Evolutionary conservation across 1,140 invertebrate species (phyloP).

Genomic region (Brachionus manjavacas): DNA sequence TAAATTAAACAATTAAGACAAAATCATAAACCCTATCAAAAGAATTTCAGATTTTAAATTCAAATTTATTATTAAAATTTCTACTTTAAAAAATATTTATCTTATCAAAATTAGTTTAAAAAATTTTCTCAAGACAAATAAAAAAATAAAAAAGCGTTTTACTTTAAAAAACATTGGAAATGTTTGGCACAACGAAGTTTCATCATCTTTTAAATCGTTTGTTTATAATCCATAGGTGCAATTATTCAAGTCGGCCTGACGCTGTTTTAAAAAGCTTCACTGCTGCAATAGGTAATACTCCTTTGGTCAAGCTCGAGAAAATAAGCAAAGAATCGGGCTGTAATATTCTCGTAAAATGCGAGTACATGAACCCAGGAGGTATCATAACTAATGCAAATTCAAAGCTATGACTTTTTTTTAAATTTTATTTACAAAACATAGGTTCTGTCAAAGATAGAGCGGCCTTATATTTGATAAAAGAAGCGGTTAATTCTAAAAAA

Average conservation of each 20-base stretch:
- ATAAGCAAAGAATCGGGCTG: slow-evolving; percentile 56
- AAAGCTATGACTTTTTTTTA: too few relatives aligned
- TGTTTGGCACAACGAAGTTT: not conserved
- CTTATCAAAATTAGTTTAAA: not conserved
- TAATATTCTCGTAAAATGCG: slow-evolving; percentile 56
- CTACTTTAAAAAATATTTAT: not conserved
- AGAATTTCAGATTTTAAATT: not conserved
- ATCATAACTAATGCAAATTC: too few relatives aligned
- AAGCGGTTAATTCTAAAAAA: slow-evolving; percentile 48
- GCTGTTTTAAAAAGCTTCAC: not conserved
- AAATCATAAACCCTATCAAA: not conserved
- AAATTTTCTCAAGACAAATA: not conserved
- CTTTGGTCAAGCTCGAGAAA: slow-evolving; percentile 54
- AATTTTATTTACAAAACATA: too few relatives aligned
- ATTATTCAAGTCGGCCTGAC: not conserved
- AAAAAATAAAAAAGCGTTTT: not conserved
- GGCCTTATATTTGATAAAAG: slow-evolving; percentile 54
- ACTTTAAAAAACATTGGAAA: not conserved
- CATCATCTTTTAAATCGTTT: not conserved
- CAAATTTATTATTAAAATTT: not conserved
- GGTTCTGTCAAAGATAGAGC: slow-evolving; percentile 57
- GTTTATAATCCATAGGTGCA: not conserved
- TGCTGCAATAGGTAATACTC: slow-evolving; percentile 49
- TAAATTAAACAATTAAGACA: not conserved
- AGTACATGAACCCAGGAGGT: slow-evolving; percentile 56